Evolutionary conservation across 2,113 vertebrate genomes (phyloP).

Genomic region (Leucopsar rothschildi): DNA sequence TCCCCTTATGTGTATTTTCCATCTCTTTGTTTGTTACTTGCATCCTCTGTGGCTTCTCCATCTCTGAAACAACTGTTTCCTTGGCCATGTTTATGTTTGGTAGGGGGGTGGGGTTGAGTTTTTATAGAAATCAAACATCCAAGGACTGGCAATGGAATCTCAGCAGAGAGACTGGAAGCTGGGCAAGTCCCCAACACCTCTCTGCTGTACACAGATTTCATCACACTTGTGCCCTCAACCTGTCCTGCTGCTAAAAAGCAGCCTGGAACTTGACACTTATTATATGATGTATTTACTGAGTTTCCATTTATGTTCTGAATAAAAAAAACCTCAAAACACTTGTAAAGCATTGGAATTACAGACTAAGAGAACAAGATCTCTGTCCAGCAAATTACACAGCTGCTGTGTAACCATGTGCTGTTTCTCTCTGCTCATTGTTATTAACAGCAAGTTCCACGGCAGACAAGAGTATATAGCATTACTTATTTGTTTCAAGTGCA

Average conservation of each 20-base stretch:
- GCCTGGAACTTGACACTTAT: neutral
- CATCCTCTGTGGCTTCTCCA: fast-evolving
- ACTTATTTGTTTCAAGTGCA: neutral
- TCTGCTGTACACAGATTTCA: neutral
- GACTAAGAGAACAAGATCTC: neutral
- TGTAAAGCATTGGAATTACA: neutral
- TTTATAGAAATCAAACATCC: neutral
- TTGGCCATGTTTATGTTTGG: neutral
- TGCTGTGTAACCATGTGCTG: neutral
- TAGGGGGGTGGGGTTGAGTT: neutral
- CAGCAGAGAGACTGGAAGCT: neutral
- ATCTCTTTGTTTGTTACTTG: neutral
- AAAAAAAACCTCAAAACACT: neutral
- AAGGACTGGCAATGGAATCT: neutral
- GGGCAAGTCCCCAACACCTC: neutral
- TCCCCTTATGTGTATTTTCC: neutral
- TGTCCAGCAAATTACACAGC: neutral
- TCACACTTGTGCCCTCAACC: fast-evolving
- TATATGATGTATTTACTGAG: neutral
- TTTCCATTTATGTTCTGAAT: neutral
- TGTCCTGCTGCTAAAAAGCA: neutral
- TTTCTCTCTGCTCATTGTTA: neutral
- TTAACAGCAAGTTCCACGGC: neutral
- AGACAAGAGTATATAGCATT: neutral
- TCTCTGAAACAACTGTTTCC: neutral